These are phyloP conservation scores for Drosophila lutescens DNA, from an alignment of 2,888 invertebrate species.

Conservation along the genomic window DNA sequence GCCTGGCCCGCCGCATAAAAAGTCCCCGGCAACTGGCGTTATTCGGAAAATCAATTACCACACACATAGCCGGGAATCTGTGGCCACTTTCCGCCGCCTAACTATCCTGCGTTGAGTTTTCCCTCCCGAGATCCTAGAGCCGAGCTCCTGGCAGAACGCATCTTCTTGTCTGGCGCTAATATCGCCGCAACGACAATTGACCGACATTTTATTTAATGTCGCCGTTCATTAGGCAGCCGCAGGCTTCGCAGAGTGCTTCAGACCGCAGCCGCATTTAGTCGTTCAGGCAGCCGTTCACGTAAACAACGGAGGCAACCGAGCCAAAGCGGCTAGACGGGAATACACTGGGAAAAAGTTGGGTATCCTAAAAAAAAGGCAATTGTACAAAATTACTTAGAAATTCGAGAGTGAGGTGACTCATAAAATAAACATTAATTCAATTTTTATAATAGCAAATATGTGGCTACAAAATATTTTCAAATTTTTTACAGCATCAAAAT, in stretches of 20 bases:
- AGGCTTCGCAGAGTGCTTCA: slow-evolving; percentile 32
- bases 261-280: slow-evolving; percentile 64
- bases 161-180: slow-evolving; percentile 62
- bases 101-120: slow-evolving; percentile 21
- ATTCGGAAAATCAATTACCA: slow-evolving; percentile 67
- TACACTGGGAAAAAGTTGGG: slow-evolving; percentile 5
- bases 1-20: slow-evolving; percentile 3
- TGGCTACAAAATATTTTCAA: no score
- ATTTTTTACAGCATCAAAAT: no score
- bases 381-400: no score
- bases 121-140: slow-evolving; percentile 21
- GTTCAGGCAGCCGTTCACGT: slow-evolving; percentile 24
- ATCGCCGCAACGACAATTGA: slow-evolving; percentile 72
- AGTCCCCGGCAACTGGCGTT: slow-evolving; percentile 30
- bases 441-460: no score
- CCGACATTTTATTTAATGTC: slow-evolving; percentile 76
- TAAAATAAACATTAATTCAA: no score
- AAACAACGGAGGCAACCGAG: slow-evolving; percentile 32
- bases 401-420: no score
- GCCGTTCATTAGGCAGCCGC: slow-evolving; percentile 70
- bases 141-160: slow-evolving; percentile 1
- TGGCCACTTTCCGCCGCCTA: slow-evolving; percentile 4
- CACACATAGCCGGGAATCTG: slow-evolving; percentile 45
- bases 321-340: slow-evolving; percentile 11
- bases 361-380: no score